Evolutionary conservation across 2,888 invertebrate species (phyloP).

Genomic region (Alloplasta piceator): DNA sequence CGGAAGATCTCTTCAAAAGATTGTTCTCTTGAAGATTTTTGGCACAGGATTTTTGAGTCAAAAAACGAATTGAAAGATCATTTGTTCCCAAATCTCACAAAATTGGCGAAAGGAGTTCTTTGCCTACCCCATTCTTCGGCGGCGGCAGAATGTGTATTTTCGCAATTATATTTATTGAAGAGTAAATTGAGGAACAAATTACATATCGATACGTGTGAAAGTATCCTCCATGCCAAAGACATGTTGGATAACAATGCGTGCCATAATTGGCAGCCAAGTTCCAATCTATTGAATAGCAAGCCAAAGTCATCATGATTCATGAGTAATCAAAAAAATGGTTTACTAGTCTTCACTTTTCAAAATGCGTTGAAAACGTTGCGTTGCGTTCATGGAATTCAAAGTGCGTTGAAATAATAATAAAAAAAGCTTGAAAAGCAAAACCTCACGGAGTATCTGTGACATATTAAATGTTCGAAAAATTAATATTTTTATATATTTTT

Average conservation of each 20-base stretch:
- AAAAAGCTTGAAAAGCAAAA: too few relatives aligned
- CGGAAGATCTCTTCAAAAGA: not conserved
- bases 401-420: too few relatives aligned
- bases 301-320: not conserved
- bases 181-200: not conserved
- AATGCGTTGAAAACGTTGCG: too few relatives aligned
- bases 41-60: not conserved
- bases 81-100: not conserved
- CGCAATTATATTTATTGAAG: not conserved
- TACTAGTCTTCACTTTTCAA: too few relatives aligned
- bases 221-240: not conserved
- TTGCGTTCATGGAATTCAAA: not conserved
- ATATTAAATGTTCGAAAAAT: too few relatives aligned
- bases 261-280: not conserved
- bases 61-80: not conserved
- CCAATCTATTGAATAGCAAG: not conserved
- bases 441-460: too few relatives aligned
- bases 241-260: not conserved
- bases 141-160: not conserved
- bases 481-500: not conserved
- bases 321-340: not conserved
- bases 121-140: slow-evolving; percentile 1
- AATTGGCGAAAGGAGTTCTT: not conserved
- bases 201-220: slow-evolving; percentile 5
- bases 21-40: slow-evolving; percentile 12